A percentile compares a stretch with the other conserved stretches of the same genome.
Evolutionary conservation across 1,140 invertebrate genomes (phyloP).

Genomic region (Mercenaria mercenaria): DNA sequence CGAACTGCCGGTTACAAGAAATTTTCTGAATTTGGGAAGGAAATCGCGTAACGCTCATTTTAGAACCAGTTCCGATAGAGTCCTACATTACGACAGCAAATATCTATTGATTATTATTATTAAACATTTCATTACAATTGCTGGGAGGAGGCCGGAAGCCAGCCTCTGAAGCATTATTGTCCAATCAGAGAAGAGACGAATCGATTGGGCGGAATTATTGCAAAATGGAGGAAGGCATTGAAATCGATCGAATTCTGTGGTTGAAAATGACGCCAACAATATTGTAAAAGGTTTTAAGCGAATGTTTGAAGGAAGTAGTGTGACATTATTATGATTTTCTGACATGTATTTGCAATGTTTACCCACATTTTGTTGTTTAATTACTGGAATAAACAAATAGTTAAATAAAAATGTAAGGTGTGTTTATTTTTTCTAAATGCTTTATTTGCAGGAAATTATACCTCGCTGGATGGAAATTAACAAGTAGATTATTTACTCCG

Average conservation of each 20-base stretch:
- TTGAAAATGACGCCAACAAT: constrained; percentile 36
- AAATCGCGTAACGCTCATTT: constrained; percentile 62
- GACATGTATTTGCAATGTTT: constrained; percentile 39
- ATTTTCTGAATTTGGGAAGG: constrained; percentile 65
- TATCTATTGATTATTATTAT: constrained; percentile 66
- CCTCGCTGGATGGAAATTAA: not conserved
- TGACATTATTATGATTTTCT: constrained; percentile 44
- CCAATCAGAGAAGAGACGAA: constrained; percentile 34
- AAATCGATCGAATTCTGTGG: constrained; percentile 9
- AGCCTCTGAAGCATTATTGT: constrained; percentile 49
- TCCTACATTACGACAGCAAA: constrained; percentile 51
- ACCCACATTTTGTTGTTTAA: not conserved
- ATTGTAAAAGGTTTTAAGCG: not conserved
- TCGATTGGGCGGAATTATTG: constrained; percentile 36
- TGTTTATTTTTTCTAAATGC: constrained; percentile 17
- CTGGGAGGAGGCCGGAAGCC: not conserved
- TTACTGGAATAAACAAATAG: constrained; percentile 40
- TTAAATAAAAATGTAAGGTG: constrained; percentile 7
- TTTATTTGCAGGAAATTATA: constrained; percentile 22
- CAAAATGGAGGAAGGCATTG: constrained; percentile 24
- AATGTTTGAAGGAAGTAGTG: constrained; percentile 34
- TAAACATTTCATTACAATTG: constrained; percentile 26
- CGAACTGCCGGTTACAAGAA: constrained; percentile 63
- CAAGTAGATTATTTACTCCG: not conserved
- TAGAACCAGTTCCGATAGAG: constrained; percentile 64